Evolutionary conservation across 2,888 invertebrate species (phyloP).

Genomic region (Laspeyria flexula): DNA sequence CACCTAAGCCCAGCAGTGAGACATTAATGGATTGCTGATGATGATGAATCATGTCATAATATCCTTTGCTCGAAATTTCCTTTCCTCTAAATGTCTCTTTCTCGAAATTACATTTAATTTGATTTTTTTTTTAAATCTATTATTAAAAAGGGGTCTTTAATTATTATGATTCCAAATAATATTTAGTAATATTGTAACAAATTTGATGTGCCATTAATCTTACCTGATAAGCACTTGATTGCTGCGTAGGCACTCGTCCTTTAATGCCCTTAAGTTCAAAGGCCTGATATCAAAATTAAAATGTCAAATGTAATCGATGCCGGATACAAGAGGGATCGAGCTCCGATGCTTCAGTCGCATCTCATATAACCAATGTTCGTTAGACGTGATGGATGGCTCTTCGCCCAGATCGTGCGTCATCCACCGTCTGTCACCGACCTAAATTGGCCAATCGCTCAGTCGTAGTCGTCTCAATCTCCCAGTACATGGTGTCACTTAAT

Average conservation of each 20-base stretch:
- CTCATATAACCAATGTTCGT: conserved; percentile 67
- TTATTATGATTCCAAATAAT: no score
- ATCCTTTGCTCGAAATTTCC: no score
- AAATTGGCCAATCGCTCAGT: conserved; percentile 55
- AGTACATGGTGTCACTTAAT: conserved; percentile 34
- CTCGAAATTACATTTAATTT: no score
- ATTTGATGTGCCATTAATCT: no score
- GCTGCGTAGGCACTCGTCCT: conserved; percentile 11
- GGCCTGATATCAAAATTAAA: conserved; percentile 34
- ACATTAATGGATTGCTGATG: no score
- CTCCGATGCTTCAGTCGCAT: conserved; percentile 46
- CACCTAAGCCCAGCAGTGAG: no score
- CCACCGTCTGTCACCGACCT: conserved; percentile 42
- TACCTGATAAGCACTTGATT: not conserved
- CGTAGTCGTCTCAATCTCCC: conserved; percentile 41
- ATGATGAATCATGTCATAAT: no score
- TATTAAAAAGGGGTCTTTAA: no score
- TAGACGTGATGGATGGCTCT: conserved; percentile 64
- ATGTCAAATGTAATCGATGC: conserved; percentile 46
- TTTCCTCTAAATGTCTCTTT: no score
- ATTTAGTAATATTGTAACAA: no score
- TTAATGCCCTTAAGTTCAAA: conserved; percentile 28
- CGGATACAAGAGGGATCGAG: conserved; percentile 61
- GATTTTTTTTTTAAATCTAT: no score
- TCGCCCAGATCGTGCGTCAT: conserved; percentile 41